These are phyloP conservation scores for Salticus scenicus DNA, from an alignment of 2,888 invertebrate species.

Conservation along the genomic window DNA sequence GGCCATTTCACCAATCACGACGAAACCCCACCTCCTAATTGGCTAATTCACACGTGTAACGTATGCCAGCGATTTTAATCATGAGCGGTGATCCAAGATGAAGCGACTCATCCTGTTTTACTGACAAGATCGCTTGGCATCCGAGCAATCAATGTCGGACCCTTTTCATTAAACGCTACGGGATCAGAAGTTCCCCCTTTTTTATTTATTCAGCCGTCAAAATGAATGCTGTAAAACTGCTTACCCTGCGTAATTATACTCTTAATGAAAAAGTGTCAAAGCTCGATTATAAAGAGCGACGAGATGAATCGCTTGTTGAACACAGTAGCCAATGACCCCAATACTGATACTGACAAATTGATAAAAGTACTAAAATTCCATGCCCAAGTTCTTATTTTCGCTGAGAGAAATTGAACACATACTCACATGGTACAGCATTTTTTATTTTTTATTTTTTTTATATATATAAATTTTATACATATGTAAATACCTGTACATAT, in stretches of 20 bases:
- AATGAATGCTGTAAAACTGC: slow-evolving; percentile 52
- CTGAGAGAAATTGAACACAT: too few species aligned
- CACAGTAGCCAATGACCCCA: neutral
- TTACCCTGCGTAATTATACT: slow-evolving; percentile 51
- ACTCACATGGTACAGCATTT: too few species aligned
- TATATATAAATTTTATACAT: too few species aligned
- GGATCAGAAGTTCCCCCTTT: slow-evolving; percentile 13
- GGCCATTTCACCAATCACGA: slow-evolving; percentile 61
- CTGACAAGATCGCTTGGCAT: slow-evolving; percentile 64
- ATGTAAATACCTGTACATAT: too few species aligned
- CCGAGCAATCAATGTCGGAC: slow-evolving; percentile 49
- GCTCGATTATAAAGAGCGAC: slow-evolving; percentile 9
- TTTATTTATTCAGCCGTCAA: slow-evolving; percentile 49
- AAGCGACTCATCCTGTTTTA: slow-evolving; percentile 34
- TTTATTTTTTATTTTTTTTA: too few species aligned
- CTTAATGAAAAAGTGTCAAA: slow-evolving; percentile 64
- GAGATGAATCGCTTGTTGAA: neutral
- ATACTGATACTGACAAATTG: neutral
- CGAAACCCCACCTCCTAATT: slow-evolving; percentile 57
- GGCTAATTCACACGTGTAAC: slow-evolving; percentile 64
- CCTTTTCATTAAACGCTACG: slow-evolving; percentile 36
- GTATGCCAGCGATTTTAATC: slow-evolving; percentile 67
- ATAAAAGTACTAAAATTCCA: neutral
- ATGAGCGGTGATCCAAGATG: slow-evolving; percentile 63
- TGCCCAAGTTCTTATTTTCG: too few species aligned